A percentile compares a stretch with the other conserved stretches of the same genome.
Evolutionary conservation across 1,140 invertebrate genomes (phyloP).

Genomic region (Chelonus insularis): DNA sequence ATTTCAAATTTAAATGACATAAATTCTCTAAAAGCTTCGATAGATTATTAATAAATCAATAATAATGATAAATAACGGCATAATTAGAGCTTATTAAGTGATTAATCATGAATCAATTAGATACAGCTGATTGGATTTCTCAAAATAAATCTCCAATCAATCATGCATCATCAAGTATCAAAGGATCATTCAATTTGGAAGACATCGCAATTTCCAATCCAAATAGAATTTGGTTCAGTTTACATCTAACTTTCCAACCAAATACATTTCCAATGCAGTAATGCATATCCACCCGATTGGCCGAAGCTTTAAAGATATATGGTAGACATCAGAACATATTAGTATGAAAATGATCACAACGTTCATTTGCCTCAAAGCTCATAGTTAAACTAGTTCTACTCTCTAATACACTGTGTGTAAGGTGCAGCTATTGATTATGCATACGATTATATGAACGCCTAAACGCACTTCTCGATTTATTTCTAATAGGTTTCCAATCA

Average conservation of each 20-base stretch:
- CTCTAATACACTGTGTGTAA: neutral
- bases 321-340: neutral
- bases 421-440: slow-evolving; percentile 6
- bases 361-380: too few species aligned
- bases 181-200: too few species aligned
- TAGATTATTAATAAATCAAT: too few species aligned
- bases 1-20: too few species aligned
- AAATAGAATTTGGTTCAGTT: neutral
- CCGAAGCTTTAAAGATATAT: neutral
- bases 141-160: too few species aligned
- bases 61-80: too few species aligned
- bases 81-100: too few species aligned
- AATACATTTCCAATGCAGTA: neutral
- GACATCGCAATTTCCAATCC: neutral
- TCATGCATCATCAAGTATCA: too few species aligned
- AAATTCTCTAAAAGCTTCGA: too few species aligned
- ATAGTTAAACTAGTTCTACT: neutral
- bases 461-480: neutral
- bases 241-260: neutral
- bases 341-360: neutral
- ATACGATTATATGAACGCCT: neutral
- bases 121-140: too few species aligned
- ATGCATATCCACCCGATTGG: neutral
- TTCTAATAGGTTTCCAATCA: neutral
- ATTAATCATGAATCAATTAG: too few species aligned